Base-by-base conservation (phyloP, 2,797 vertebrate species). In the Pogoniulus pusillus region DNA sequence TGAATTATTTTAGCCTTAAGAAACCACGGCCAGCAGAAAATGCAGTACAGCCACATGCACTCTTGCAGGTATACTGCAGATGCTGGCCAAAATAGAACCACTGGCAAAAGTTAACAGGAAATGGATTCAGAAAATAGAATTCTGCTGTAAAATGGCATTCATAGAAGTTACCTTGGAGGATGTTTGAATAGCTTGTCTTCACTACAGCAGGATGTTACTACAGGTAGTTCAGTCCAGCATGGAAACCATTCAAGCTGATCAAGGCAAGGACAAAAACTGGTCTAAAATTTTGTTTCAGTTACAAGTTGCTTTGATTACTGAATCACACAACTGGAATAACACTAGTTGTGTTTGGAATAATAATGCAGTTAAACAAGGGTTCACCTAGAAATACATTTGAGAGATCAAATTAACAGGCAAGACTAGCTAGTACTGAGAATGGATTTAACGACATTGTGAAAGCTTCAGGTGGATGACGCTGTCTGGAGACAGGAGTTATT, bases 341-440 rank as follows among this genome's bases (percentile, higher is more conserved):
- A 32, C 34, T 86, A 12, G 85, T 82, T 93, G 84, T 41, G 75
- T 2, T 7, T 66, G 32, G 47, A 62, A 17, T 73, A 66, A 68
- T 75, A 84, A 73, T 41, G 35, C 37, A 51, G 7, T 62, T 82
- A 29, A 79, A 82, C 10, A 29, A 91, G 47, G 57, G 91, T 53
- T 30, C 15, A 10, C 27, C 47, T 65, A 69, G 53, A 82, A 69
- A 80, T 80, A 79, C 5, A 41, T 45, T 45, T 3, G 3, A 37
- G 27, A 77, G 32, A 76, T 68, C 74, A 88, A 87, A 82, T 66
- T 26, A 87, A 85, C 34, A 54, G 88, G 18, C 23, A 91, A 81
- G 41, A 90, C 58, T 6, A 87, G 49, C 29, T 58, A 26, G 18
- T 66, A 49, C 32, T 68, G 39, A 45, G 82, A 76, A 66, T 20